Evolutionary conservation across 2,797 vertebrate genomes (phyloP), one percentile per base, ranked within the genome.

Genomic region (Anolis apletophallus): DNA sequence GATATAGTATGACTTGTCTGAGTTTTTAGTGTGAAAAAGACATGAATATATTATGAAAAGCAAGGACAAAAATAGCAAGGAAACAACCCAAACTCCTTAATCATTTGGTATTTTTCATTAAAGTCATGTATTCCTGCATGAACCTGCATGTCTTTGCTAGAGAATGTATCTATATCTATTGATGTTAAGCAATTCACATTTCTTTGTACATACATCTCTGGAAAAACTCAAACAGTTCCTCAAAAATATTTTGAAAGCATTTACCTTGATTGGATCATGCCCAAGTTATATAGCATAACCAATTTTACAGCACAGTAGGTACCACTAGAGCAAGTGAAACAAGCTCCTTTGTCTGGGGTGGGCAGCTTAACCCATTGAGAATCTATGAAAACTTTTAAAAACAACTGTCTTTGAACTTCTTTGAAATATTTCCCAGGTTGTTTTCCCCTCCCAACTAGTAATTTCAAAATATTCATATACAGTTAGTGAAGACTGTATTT

Each of bases 291-390:
- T 87, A 83, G 90, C 87, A 73, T 83, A 88, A 84, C 75, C 84
- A 34, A 90, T 94, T 93, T 91, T 91, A 89, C 92, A 95, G 85
- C 88, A 81, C 29, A 77, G 40, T 21, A 85, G 94, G 83, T 90
- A 92, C 46, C 85, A 85, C 1, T 84, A 50, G 86, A 94, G 89
- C 81, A 23, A 0, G 52, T 7, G 34, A 91, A 93, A 90, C 16
- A 86, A 85, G n/a, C 89, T 90, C 87, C 85, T 90, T 90, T 74
- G 79, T 90, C 71, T 91, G 88, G 80, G 78, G 32, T 0, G 10
- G 74, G 64, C 46, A 90, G 88, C 73, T 26, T 52, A 21, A 55
- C 86, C 89, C 81, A 74, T 81, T 61, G 85, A 88, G 85, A 83
- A 61, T 85, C 79, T 89, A 67, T 84, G 90, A 83, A 81, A 57